Evolutionary conservation across 2,888 invertebrate species (phyloP), one percentile per base, ranked within the genome.

Genomic region (Dasypogon diadema): DNA sequence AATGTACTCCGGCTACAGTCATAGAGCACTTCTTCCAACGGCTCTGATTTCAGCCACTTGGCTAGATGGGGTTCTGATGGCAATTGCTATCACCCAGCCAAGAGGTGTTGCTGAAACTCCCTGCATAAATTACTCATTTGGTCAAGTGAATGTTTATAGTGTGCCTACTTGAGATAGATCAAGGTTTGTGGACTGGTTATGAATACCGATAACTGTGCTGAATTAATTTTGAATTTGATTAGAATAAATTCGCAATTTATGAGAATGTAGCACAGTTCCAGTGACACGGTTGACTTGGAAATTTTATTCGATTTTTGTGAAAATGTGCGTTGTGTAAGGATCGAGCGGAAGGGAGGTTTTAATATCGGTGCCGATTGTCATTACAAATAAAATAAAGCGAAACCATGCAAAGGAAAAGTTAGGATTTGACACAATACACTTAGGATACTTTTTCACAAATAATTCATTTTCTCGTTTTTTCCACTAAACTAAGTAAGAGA

Each of bases 71-170:
- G 70, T 54, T 54, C 14, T 54, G 30, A 26, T 70, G 54, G 18
- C 30, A 54, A 70, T 21, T 51, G 70, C 37, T 16, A 68, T 70
- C 34, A 16, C 70, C 22, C 18, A 30, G 8, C 54, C 70, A n/a
- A n/a, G 54, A 48, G 60, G 60, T 74, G 48, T 70, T 76, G 22
- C 34, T 46, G 65, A 73, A 55, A 63, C 63, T 48, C 30, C 63
- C 75, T 77, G 77, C 77, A 77, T 77, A 77, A 77, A 77, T 77
- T 77, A 77, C 77, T 77, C 75, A 77, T 75, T 77, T 77, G 77
- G 77, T 77, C 77, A 77, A 77, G 77, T 77, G 72, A 77, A 77
- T 77, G 77, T 77, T 75, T 65, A 73, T 72, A 77, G 75, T 75
- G 77, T 65, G 63, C 73, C 70, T 70, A 75, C 73, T 68, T 77